These are phyloP conservation scores for Ceratitis capitata DNA, from an alignment of 1,140 invertebrate species.

Conservation along the genomic window DNA sequence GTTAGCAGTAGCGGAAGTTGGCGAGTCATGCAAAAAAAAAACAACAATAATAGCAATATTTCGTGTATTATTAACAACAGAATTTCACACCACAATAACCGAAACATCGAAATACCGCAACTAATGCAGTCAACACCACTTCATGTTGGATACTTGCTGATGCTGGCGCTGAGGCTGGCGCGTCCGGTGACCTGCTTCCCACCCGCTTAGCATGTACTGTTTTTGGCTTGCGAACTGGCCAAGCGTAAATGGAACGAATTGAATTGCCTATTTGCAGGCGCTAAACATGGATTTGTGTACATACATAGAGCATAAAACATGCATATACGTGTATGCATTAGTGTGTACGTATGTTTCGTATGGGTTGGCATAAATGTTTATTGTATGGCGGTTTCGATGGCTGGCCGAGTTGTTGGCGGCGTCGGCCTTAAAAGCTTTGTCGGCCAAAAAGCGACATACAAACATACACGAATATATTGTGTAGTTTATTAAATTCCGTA, in stretches of 20 bases:
- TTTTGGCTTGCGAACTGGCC: background rate
- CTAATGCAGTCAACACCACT: conserved; percentile 26
- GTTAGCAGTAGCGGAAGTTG: background rate
- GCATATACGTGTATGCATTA: background rate
- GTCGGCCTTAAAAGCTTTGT: background rate
- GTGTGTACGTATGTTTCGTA: background rate
- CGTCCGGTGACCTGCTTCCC: background rate
- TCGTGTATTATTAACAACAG: conserved; percentile 28
- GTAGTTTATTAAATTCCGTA: conserved; percentile 24
- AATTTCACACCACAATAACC: conserved; percentile 14
- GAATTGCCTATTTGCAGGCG: conserved; percentile 10
- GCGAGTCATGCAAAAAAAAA: background rate
- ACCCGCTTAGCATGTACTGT: background rate
- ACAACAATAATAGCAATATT: background rate
- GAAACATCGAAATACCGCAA: conserved; percentile 31
- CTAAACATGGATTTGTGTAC: background rate
- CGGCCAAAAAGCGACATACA: background rate
- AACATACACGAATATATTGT: background rate
- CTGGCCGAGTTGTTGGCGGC: background rate
- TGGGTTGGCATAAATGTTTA: background rate
- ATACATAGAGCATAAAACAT: too few species aligned
- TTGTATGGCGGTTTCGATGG: background rate
- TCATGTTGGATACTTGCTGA: too few species aligned
- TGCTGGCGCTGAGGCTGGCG: background rate
- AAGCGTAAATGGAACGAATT: background rate